phyloP scores from a whole-genome alignment of 2,797 vertebrate genomes.

The Cynodonichthys magdalenae region DNA sequence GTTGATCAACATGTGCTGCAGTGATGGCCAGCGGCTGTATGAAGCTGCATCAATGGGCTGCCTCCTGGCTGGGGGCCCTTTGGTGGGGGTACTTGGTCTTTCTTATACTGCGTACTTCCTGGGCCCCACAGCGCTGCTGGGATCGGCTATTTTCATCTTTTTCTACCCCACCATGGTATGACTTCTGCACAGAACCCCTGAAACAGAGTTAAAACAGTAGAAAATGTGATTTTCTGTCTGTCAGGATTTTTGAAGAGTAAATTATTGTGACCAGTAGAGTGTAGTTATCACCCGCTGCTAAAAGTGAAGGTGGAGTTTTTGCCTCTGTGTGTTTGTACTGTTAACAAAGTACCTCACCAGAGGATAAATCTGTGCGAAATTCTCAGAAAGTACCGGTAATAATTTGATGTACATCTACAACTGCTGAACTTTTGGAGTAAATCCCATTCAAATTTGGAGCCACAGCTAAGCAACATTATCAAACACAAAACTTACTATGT shows the following conservation, averaged over 20 bases:
- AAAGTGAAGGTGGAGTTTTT: too few relatives aligned
- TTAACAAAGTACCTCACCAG: too few relatives aligned
- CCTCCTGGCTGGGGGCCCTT: slow-evolving; percentile 82
- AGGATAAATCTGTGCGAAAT: too few relatives aligned
- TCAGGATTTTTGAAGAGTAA: not conserved
- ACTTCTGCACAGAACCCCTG: slow-evolving; percentile 5
- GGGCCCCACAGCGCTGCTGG: slow-evolving; percentile 84
- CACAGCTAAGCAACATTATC: too few relatives aligned
- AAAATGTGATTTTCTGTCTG: not conserved
- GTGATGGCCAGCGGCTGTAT: slow-evolving; percentile 83
- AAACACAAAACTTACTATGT: too few relatives aligned
- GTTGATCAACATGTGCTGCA: slow-evolving; percentile 87
- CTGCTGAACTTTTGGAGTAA: too few relatives aligned
- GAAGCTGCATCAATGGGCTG: slow-evolving; percentile 81
- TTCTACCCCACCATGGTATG: slow-evolving; percentile 85
- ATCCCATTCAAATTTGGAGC: too few relatives aligned
- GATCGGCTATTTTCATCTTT: slow-evolving; percentile 83
- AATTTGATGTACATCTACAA: too few relatives aligned
- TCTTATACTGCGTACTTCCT: slow-evolving; percentile 81
- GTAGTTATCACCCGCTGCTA: too few relatives aligned
- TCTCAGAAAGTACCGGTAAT: too few relatives aligned
- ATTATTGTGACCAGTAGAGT: not conserved
- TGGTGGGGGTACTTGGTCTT: slow-evolving; percentile 82
- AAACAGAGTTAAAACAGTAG: not conserved
- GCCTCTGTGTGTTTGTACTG: too few relatives aligned